phyloP scores from a whole-genome alignment of 2,797 vertebrate genomes.

The Peromyscus attwateri region DNA sequence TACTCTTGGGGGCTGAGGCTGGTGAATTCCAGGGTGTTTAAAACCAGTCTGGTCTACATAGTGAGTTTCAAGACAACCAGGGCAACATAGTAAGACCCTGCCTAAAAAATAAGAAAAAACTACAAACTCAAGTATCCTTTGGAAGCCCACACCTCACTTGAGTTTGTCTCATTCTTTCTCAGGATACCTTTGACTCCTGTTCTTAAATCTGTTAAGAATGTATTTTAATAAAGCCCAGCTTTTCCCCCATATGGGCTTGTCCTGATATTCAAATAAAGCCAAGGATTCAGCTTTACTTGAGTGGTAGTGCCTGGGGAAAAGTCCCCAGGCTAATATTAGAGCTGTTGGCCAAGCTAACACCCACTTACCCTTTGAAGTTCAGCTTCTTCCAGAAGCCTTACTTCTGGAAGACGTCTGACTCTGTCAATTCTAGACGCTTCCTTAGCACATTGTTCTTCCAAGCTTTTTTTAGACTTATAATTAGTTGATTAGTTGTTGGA shows the following conservation, averaged over 20 bases:
- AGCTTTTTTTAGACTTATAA: neutral
- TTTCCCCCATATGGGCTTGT: neutral
- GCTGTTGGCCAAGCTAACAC: neutral
- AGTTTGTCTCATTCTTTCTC: neutral
- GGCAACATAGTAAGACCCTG: neutral
- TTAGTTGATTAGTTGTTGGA: neutral
- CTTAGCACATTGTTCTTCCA: neutral
- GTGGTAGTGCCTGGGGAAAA: neutral
- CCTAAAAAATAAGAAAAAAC: neutral
- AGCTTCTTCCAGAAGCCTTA: neutral
- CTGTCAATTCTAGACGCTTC: neutral
- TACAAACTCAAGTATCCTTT: neutral
- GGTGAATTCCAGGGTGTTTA: neutral
- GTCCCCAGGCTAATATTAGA: neutral
- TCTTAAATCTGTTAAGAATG: neutral
- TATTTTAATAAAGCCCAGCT: neutral
- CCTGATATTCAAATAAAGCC: neutral
- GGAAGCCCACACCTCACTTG: neutral
- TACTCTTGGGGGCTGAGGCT: neutral
- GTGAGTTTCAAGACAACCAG: neutral
- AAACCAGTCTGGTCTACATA: neutral
- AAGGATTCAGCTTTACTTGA: neutral
- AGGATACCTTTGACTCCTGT: neutral
- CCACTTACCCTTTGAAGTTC: neutral
- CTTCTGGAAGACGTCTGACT: neutral